These are phyloP conservation scores for Philopedon plagiatum DNA, from an alignment of 2,888 invertebrate species.

Conservation along the genomic window DNA sequence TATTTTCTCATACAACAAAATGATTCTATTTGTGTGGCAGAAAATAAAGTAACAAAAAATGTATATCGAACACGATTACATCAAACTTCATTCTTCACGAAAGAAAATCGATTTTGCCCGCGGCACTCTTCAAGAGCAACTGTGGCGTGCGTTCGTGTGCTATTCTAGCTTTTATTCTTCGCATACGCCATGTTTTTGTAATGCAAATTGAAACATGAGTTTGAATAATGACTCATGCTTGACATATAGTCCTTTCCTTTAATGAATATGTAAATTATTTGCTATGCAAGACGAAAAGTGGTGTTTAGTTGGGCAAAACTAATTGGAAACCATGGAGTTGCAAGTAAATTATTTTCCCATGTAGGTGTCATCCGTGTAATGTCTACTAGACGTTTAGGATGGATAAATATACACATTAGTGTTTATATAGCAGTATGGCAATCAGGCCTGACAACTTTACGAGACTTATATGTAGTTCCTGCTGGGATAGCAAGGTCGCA, in stretches of 20 bases:
- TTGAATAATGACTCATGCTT: conserved; percentile 50
- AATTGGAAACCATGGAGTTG: conserved; percentile 37
- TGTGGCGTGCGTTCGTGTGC: conserved; percentile 33
- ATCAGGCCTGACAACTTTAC: conserved; percentile 29
- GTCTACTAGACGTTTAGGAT: conserved; percentile 30
- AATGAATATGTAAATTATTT: conserved; percentile 43
- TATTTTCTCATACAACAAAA: too few species aligned
- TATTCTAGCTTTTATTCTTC: conserved; percentile 35
- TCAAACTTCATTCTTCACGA: conserved; percentile 26
- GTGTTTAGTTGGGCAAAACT: conserved; percentile 35
- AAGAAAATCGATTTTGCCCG: conserved; percentile 34
- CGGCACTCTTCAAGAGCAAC: conserved; percentile 23
- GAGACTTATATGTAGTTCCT: conserved; percentile 28
- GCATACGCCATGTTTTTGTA: conserved; percentile 40
- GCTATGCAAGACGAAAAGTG: conserved; percentile 28
- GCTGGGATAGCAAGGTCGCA: conserved; percentile 17
- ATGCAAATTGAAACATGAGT: conserved; percentile 51
- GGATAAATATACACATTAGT: conserved; percentile 35
- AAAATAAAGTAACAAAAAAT: conserved; percentile 7
- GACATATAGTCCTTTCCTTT: conserved; percentile 34
- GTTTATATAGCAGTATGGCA: conserved; percentile 12
- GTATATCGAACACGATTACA: conserved; percentile 22
- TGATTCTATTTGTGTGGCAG: background rate
- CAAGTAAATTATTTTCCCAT: conserved; percentile 31
- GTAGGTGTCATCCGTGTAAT: conserved; percentile 44